Conservation (phyloP, 2,888 invertebrate species). For the Schrankia costaestrigalis region DNA sequence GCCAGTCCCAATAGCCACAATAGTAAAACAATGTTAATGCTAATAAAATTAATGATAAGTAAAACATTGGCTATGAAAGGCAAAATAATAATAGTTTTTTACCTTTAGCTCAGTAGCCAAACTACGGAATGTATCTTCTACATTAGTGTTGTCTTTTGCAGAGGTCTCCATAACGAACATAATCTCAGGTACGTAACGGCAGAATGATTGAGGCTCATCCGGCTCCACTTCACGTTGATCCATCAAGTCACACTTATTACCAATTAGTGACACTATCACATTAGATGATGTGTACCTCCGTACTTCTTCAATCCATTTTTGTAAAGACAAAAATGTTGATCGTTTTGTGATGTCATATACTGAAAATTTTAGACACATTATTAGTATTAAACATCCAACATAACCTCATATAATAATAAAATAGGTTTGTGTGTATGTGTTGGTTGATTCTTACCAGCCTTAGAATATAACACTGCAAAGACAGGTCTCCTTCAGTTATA, state of each 20-base stretch:
- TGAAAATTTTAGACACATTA: no score
- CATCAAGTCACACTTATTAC: constrained; percentile 94
- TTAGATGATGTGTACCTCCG: constrained; percentile 95
- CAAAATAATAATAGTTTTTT: neutral
- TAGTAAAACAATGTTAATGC: no score
- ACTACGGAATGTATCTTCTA: constrained; percentile 92
- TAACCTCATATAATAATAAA: no score
- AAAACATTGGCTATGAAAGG: no score
- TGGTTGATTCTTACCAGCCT: no score
- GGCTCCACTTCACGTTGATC: constrained; percentile 90
- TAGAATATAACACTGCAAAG: no score
- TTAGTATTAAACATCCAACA: no score
- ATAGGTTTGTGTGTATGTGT: no score
- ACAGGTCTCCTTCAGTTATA: no score
- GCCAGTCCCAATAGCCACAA: no score
- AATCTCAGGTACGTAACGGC: constrained; percentile 92
- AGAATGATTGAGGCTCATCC: constrained; percentile 92
- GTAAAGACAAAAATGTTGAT: constrained; percentile 93
- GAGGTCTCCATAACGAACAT: constrained; percentile 93
- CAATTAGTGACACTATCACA: constrained; percentile 94
- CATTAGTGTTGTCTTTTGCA: constrained; percentile 94
- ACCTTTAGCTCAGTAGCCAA: constrained; percentile 93
- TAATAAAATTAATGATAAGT: neutral
- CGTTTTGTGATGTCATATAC: constrained; percentile 98
- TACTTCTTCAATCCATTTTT: constrained; percentile 98